These are phyloP conservation scores for Glaucidium brasilianum DNA, from an alignment of 2,113 vertebrate genomes.

Conservation along the genomic window DNA sequence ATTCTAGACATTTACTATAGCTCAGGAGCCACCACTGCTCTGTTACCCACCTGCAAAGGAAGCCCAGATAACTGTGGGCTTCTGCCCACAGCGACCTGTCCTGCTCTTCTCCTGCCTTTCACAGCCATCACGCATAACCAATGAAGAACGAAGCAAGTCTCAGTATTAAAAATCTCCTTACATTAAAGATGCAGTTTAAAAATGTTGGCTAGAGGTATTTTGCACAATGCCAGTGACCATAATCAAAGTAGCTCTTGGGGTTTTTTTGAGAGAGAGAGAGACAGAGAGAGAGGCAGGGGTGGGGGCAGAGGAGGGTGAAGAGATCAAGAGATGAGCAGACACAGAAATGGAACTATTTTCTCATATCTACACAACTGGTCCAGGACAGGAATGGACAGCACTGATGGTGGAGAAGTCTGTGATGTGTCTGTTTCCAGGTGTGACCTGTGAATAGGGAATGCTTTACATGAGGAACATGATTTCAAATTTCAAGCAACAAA, in stretches of 20 bases:
- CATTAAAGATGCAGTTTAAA: neutral
- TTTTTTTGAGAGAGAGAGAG: neutral
- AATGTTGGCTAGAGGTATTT: neutral
- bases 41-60: neutral
- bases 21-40: neutral
- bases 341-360: neutral
- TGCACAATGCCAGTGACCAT: neutral
- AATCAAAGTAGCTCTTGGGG: neutral
- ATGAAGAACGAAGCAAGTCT: neutral
- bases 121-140: neutral
- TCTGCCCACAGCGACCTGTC: neutral
- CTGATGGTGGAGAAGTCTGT: neutral
- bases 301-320: neutral
- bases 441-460: neutral
- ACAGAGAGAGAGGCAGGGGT: neutral
- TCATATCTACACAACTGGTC: neutral
- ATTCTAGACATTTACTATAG: neutral
- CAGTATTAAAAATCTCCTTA: neutral
- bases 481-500: neutral
- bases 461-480: neutral
- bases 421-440: neutral
- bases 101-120: neutral
- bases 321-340: neutral
- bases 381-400: neutral
- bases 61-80: neutral